phyloP scores from a whole-genome alignment of 2,888 invertebrate genomes.

The Ceraclea dissimilis region DNA sequence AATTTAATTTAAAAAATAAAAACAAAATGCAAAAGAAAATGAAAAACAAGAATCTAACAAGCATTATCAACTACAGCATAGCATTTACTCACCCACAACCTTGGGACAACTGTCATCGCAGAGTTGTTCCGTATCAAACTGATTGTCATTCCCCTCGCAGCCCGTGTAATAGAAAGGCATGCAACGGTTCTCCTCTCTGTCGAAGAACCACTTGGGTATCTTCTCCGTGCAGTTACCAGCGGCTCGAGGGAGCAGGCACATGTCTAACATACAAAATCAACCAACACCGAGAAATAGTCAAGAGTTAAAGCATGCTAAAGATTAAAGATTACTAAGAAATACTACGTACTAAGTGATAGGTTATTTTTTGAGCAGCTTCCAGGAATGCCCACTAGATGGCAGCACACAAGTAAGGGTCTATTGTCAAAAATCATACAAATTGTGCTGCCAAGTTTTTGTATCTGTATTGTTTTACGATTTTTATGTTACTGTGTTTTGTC shows the following conservation, averaged over 20 bases:
- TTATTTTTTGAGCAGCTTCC: no score
- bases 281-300: background rate
- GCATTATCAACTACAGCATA: no score
- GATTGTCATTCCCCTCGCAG: conserved; percentile 85
- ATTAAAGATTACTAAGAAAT: background rate
- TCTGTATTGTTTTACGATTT: no score
- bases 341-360: no score
- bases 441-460: no score
- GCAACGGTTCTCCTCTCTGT: conserved; percentile 74
- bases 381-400: no score
- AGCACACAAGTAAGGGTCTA: no score
- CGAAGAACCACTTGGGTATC: conserved; percentile 79
- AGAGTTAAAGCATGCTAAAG: background rate
- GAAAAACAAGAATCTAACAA: no score
- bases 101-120: conserved; percentile 75
- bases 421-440: no score
- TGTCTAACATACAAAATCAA: conserved; percentile 45
- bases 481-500: no score
- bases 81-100: conserved; percentile 66
- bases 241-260: conserved; percentile 66
- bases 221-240: conserved; percentile 72
- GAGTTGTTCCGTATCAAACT: conserved; percentile 63
- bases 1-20: no score
- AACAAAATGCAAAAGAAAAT: no score
- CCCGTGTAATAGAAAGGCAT: conserved; percentile 90